Evolutionary conservation across 2,797 vertebrate species (phyloP).

Genomic region (Oryzias dopingdopingensis): DNA sequence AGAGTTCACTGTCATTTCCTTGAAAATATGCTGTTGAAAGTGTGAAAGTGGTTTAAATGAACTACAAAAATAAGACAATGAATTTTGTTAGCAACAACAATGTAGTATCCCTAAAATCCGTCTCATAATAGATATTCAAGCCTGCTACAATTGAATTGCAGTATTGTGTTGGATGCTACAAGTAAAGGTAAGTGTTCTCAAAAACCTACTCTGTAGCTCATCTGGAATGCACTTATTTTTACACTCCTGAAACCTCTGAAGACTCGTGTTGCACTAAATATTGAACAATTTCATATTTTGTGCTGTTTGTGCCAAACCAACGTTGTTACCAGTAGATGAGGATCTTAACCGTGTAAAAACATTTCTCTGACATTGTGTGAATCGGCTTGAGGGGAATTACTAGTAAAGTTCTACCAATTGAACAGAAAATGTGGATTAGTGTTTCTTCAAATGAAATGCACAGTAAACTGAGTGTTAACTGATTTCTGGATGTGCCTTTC

Average conservation of each 20-base stretch:
- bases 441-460: slow-evolving; percentile 10
- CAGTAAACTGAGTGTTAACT: slow-evolving; percentile 14
- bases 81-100: neutral
- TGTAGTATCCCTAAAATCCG: slow-evolving; percentile 6
- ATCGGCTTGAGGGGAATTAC: slow-evolving; percentile 5
- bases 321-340: slow-evolving; percentile 2
- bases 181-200: slow-evolving; percentile 4
- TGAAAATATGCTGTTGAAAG: neutral
- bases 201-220: slow-evolving; percentile 17
- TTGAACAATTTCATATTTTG: slow-evolving; percentile 10
- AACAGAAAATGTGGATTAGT: slow-evolving; percentile 8
- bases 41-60: slow-evolving; percentile 4
- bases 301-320: slow-evolving; percentile 52
- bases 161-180: slow-evolving; percentile 1
- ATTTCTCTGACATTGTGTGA: slow-evolving; percentile 7
- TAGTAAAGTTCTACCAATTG: slow-evolving; percentile 13
- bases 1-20: slow-evolving; percentile 11
- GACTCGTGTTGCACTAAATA: neutral
- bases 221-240: slow-evolving; percentile 20
- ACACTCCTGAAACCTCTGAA: neutral
- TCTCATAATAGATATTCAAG: neutral
- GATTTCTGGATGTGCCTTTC: slow-evolving; percentile 55
- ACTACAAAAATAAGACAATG: slow-evolving; percentile 2
- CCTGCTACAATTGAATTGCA: slow-evolving; percentile 1
- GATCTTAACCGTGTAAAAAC: slow-evolving; percentile 8